A percentile compares a stretch with the other conserved stretches of the same genome.
Evolutionary conservation across 1,140 invertebrate species (phyloP).

Genomic region (Rhopalosiphum padi): DNA sequence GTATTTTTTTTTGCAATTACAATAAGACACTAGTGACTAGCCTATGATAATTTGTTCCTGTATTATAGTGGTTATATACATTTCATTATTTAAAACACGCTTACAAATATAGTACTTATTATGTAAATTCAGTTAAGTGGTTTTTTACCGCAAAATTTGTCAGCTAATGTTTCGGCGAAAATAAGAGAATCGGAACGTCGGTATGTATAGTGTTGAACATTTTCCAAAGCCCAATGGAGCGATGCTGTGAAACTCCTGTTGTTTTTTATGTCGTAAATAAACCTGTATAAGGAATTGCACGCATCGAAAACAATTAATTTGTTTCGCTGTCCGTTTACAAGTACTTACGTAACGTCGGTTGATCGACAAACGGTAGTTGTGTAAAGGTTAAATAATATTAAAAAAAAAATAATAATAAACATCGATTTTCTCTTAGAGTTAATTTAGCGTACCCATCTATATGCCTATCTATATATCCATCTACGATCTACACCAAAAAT

Average conservation of each 20-base stretch:
- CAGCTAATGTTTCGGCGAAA: not conserved
- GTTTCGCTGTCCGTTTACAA: slow-evolving; percentile 20
- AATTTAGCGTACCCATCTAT: not conserved
- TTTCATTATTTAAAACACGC: not conserved
- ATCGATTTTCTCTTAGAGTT: not conserved
- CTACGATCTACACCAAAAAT: not conserved
- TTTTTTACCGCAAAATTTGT: not conserved
- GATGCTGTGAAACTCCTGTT: not conserved
- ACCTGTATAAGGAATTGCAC: slow-evolving; percentile 10
- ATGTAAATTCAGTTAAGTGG: not conserved
- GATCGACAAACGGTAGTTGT: not conserved
- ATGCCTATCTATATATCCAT: not conserved
- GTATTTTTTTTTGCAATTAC: not conserved
- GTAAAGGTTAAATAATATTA: slow-evolving; percentile 37
- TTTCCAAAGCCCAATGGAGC: slow-evolving; percentile 16
- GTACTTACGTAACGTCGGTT: not conserved
- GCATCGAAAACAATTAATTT: slow-evolving; percentile 14
- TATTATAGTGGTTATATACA: not conserved
- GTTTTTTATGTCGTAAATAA: slow-evolving; percentile 19
- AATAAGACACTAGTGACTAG: not conserved
- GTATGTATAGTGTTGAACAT: not conserved
- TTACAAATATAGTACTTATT: not conserved
- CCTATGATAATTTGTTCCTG: not conserved
- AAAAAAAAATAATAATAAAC: slow-evolving; percentile 13
- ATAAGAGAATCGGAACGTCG: not conserved